phyloP scores from a whole-genome alignment of 2,113 vertebrate genomes.

The Ciconia stormi region DNA sequence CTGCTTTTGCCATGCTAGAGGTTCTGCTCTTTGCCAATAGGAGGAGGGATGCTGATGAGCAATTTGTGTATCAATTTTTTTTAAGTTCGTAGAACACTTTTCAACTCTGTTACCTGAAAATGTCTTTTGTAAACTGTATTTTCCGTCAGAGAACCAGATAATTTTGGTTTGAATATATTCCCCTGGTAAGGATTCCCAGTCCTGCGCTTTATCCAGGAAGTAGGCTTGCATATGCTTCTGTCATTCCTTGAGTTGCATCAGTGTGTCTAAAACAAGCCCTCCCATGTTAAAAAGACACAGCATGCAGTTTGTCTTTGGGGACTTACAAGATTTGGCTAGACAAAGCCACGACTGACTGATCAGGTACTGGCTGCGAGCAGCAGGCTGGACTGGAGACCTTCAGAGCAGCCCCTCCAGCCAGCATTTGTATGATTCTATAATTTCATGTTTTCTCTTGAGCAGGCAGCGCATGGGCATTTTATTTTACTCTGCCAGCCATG shows the following conservation, averaged over 20 bases:
- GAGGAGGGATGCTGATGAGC: background rate
- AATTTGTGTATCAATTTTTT: background rate
- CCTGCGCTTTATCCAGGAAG: background rate
- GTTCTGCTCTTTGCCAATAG: conserved; percentile 19
- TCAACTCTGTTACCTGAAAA: background rate
- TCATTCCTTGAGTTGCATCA: background rate
- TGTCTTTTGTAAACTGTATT: background rate
- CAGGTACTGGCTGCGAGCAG: background rate
- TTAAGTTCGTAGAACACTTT: background rate
- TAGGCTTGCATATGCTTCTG: background rate
- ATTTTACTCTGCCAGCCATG: background rate
- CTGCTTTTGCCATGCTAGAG: background rate
- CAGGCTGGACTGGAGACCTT: background rate
- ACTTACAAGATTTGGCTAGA: background rate
- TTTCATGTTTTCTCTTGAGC: background rate
- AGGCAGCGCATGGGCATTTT: background rate
- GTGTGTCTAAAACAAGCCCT: background rate
- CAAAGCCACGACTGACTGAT: background rate
- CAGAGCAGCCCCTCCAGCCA: background rate
- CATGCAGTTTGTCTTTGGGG: background rate
- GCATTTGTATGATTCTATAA: background rate
- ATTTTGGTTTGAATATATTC: background rate
- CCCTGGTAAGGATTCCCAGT: background rate
- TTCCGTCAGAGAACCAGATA: background rate
- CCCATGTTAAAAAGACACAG: accelerated